Evolutionary conservation across 2,113 vertebrate genomes (phyloP).

Genomic region (Nerophis ophidion): DNA sequence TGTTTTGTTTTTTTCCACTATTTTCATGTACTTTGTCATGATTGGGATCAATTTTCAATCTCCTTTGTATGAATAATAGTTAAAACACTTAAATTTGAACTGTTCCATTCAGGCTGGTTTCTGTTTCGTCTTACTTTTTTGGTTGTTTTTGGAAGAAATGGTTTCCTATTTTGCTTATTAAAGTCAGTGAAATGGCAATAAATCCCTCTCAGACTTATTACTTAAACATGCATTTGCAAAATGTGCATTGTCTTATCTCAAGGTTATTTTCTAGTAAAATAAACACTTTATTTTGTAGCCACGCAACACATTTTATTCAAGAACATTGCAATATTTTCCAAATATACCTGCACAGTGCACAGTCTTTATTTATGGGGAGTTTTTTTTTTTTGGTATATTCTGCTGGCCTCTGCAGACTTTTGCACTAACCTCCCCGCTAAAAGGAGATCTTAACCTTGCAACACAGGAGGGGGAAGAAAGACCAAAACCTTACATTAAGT

Average conservation of each 20-base stretch:
- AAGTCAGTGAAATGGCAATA: constrained; percentile 96
- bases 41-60: constrained; percentile 97
- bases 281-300: too few species aligned
- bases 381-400: constrained; percentile 4
- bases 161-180: constrained; percentile 99
- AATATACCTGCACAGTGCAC: too few species aligned
- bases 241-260: too few species aligned
- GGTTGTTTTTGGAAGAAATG: constrained; percentile 85
- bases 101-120: constrained; percentile 99
- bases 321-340: too few species aligned
- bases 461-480: constrained; percentile 32
- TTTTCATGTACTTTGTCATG: constrained; percentile 90
- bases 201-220: constrained; percentile 75
- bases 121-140: constrained; percentile 92
- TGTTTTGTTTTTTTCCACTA: constrained; percentile 85
- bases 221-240: not conserved
- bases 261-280: too few species aligned
- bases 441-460: constrained; percentile 75
- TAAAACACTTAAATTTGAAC: constrained; percentile 91
- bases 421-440: constrained; percentile 60
- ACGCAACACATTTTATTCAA: too few species aligned
- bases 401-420: constrained; percentile 50
- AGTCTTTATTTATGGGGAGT: too few species aligned
- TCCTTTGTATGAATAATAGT: constrained; percentile 94
- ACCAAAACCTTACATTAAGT: constrained; percentile 52